These are phyloP conservation scores for Sesia apiformis DNA, from an alignment of 2,888 invertebrate genomes.

Conservation along the genomic window DNA sequence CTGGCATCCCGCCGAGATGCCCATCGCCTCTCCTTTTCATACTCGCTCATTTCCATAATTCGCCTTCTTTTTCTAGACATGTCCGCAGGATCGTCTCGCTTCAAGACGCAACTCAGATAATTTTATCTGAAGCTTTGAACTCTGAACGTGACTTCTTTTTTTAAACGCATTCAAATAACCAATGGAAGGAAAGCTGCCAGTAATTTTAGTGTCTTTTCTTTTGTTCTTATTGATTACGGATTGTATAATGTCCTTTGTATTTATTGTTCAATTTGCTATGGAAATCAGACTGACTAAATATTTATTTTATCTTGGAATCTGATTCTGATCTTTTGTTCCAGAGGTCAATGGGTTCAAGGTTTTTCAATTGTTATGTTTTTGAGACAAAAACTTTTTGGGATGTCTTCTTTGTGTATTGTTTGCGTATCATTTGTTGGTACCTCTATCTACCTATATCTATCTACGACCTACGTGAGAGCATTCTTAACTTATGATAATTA, in stretches of 20 bases:
- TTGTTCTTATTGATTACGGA: constrained; percentile 4
- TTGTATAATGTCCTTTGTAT: constrained; percentile 5
- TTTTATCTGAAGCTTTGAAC: constrained; percentile 63
- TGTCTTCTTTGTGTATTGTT: too few relatives aligned
- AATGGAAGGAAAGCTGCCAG: constrained; percentile 32
- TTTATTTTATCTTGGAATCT: constrained; percentile 1
- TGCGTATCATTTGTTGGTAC: too few relatives aligned
- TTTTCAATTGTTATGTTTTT: background rate
- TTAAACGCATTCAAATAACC: constrained; percentile 28
- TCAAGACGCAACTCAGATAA: constrained; percentile 70
- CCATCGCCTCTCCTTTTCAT: constrained; percentile 30
- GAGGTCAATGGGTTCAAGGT: constrained; percentile 13
- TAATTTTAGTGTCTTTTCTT: constrained; percentile 17
- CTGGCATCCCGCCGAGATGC: constrained; percentile 56
- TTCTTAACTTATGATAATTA: too few relatives aligned
- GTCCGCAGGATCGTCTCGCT: constrained; percentile 69
- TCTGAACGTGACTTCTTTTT: constrained; percentile 55
- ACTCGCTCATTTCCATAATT: constrained; percentile 12
- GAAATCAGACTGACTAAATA: background rate
- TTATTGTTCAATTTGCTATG: background rate
- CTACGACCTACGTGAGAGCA: too few relatives aligned
- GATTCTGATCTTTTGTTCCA: constrained; percentile 3
- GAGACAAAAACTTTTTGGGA: background rate
- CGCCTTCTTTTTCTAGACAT: constrained; percentile 34
- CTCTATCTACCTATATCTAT: too few relatives aligned